Evolutionary conservation across 2,797 vertebrate genomes (phyloP), one percentile per base, ranked within the genome.

Genomic region (Tympanoctomys barrerae): DNA sequence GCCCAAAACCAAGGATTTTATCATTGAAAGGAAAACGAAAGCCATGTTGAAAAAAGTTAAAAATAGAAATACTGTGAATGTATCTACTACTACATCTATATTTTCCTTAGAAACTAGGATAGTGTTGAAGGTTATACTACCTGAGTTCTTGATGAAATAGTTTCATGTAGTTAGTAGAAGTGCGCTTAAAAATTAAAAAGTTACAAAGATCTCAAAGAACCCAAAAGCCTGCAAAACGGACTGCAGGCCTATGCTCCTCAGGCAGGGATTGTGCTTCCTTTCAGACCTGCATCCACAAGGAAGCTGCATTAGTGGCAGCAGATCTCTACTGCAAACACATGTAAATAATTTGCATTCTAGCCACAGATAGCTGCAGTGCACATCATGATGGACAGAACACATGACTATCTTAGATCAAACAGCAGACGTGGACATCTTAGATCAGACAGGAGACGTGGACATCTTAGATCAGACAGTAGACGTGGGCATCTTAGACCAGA

Each of bases 11-110:
- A n/a, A 24, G 42, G 5, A 28, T 84, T 82, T 90, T 42, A 73
- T 49, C n/a, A 24, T 81, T 93, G 46, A 86, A 59, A 78, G 39
- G 28, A 89, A 97, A 87, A 91, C 24, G n/a, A 78, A 92, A 83
- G 2, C 31, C 70, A 91, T 13, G 39, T 81, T 36, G 14, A 64
- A 83, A 64, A 92, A 90, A 66, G 36, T 66, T 90, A 64, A 92
- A 92, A 94, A 66, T 9, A 36, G 52, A 71, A 77, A 36, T 84
- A 24, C 66, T 42, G n/a, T 71, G 3, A 36, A 93, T 42, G 10
- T 28, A 81, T 54, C 49, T 64, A 68, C 52, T 54, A 68, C 2
- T 7, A 80, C 6, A 46, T 26, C 21, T 79, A 28, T 79, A 42
- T 85, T 66, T 83, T 46, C 7, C 21, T 68, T 81, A 18, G 46